phyloP scores from a whole-genome alignment of 1,140 invertebrate genomes.

The Gyrodactylus salaris region DNA sequence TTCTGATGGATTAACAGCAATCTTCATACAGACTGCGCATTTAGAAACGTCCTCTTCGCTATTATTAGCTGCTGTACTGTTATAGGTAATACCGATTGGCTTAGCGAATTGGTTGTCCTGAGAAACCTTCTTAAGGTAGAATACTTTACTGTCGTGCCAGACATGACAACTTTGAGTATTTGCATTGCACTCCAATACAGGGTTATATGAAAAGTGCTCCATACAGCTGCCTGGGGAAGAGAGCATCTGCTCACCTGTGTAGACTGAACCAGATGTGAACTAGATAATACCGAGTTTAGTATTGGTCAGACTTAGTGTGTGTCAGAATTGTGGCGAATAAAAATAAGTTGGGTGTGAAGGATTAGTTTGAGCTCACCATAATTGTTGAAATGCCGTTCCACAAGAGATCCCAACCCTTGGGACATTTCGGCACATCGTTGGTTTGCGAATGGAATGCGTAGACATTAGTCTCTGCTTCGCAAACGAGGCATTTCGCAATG shows the following conservation, averaged over 20 bases:
- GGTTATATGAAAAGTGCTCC: not conserved
- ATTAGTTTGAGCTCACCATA: conserved; percentile 39
- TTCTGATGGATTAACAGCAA: not conserved
- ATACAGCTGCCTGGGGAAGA: not conserved
- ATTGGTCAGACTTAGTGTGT: no score
- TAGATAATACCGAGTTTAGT: no score
- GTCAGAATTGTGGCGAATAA: no score
- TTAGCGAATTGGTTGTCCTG: not conserved
- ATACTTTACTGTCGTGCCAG: not conserved
- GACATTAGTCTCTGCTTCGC: conserved; percentile 46
- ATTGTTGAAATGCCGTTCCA: conserved; percentile 91
- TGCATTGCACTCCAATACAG: not conserved
- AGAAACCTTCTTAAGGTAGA: not conserved
- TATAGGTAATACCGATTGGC: not conserved
- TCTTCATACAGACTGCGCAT: conserved; percentile 2
- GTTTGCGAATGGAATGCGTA: conserved; percentile 72
- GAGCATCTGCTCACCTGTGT: not conserved
- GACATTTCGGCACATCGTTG: conserved; percentile 46
- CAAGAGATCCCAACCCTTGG: conserved; percentile 46
- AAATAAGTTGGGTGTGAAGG: no score
- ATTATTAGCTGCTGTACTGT: not conserved
- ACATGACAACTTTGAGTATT: not conserved
- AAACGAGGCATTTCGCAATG: conserved; percentile 44
- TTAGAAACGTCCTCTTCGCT: not conserved
- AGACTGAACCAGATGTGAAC: no score